Base-by-base conservation (phyloP, 2,797 vertebrate genomes). In the Carcharodon carcharias region DNA sequence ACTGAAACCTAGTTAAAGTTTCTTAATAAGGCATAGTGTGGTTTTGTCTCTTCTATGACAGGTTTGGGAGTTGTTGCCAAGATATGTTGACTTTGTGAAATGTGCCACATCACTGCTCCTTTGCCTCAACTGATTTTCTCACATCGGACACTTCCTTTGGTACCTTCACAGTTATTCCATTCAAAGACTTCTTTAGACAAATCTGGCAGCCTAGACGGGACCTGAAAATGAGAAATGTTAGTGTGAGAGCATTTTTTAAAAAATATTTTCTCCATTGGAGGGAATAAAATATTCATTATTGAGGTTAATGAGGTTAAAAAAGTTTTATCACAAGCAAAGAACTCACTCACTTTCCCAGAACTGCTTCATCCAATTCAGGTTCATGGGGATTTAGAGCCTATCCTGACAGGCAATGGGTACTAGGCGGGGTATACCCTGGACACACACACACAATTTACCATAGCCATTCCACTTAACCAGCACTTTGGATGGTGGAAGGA, bases 151-250 rank as follows among this genome's bases (percentile, higher is more conserved):
- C 89, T 7, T 97, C 97, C 85, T 95, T 96, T 0, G 98, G 98
- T 21, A 98, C 98, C 14, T 96, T 96, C 87, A 98, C 98, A 0
- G 97, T 98, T 96, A 98, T 85, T 35, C 98, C 98, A 11, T 98
- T 97, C 98, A 98, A 98, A 1, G 96, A 97, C 96, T 97, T 97
- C 96, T 97, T 97, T 63, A 98, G 16, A 0, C 96, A 97, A 96
- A 98, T 97, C 97, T 98, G 98, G 97, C 98, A 98, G 73, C 98
- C 98, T 21, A 98, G 97, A 40, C 98, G 98, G 0, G 98, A 98
- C 56, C 98, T 98, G 97, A 95, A 96, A 88, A 97, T 61, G 96
- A 96, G 31, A 89, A 35, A 28, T 11, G 8, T 45, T 40, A 45
- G 26, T 18, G 45, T 77, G 65, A 91, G 85, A 67, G 65, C 8